Conservation (phyloP, 2,888 invertebrate genomes). For the Drosophila sordidula region DNA sequence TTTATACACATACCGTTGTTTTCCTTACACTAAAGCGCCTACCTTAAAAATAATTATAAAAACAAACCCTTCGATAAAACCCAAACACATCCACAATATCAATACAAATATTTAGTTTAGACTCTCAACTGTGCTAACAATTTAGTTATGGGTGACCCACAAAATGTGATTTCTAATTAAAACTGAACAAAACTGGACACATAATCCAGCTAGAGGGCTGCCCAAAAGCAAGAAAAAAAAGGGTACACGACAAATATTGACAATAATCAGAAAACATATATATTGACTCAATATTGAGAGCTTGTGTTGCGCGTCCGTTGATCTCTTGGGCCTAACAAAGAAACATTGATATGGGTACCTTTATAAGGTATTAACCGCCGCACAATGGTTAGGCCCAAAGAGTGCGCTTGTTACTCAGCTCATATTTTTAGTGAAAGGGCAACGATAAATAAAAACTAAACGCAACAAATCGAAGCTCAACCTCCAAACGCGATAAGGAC, state of each 20-base stretch:
- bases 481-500: conserved; percentile 49
- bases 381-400: background rate
- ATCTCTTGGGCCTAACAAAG: conserved; percentile 9
- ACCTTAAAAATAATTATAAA: no score
- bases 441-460: conserved; percentile 25
- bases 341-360: conserved; percentile 43
- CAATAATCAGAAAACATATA: conserved; percentile 4
- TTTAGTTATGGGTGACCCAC: background rate
- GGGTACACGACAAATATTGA: conserved; percentile 27
- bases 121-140: conserved; percentile 1
- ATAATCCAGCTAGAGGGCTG: conserved; percentile 15
- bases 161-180: conserved; percentile 28
- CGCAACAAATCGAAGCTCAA: conserved; percentile 55
- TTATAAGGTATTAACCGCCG: conserved; percentile 22
- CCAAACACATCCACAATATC: background rate
- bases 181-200: background rate
- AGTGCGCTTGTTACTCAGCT: conserved; percentile 18
- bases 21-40: no score
- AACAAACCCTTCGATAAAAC: background rate
- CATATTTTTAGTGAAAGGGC: conserved; percentile 24
- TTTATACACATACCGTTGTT: no score
- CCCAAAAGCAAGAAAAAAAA: background rate
- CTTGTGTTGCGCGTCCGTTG: background rate
- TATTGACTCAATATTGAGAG: conserved; percentile 11
- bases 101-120: conserved; percentile 3